phyloP scores from a whole-genome alignment of 2,888 invertebrate species.

The Orthosia incerta region DNA sequence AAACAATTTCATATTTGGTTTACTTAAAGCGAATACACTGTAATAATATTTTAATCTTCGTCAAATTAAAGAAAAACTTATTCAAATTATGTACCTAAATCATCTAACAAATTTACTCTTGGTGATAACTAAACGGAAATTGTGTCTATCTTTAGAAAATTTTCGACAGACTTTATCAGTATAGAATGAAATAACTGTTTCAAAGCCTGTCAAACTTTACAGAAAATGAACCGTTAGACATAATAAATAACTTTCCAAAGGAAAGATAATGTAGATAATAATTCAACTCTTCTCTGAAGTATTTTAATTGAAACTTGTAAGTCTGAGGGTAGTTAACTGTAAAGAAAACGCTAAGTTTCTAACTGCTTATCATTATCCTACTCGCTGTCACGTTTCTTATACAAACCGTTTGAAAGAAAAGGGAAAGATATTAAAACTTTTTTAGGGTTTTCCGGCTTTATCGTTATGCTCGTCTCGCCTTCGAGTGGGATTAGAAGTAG shows the following conservation, averaged over 20 bases:
- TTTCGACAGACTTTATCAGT: constrained; percentile 11
- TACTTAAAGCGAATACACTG: not conserved
- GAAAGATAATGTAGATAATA: constrained; percentile 46
- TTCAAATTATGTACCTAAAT: not conserved
- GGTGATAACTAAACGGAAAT: not conserved
- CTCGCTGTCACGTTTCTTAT: not conserved
- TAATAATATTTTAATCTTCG: not conserved
- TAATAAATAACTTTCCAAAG: constrained; percentile 40
- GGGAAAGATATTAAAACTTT: constrained; percentile 19
- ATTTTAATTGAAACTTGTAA: constrained; percentile 47
- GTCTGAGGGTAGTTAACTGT: constrained; percentile 20
- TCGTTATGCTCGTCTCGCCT: not conserved
- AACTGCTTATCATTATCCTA: constrained; percentile 40
- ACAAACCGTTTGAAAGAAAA: constrained; percentile 21
- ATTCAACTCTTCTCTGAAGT: constrained; percentile 16
- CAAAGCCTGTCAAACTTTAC: constrained; percentile 19
- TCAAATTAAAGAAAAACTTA: not conserved
- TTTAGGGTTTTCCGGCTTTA: not conserved
- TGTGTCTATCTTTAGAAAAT: not conserved
- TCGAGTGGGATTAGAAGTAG: constrained; percentile 3
- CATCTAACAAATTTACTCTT: not conserved
- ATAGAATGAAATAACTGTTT: constrained; percentile 5
- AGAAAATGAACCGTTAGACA: constrained; percentile 26
- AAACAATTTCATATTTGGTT: not conserved
- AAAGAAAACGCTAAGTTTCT: constrained; percentile 40